A percentile compares a stretch with the other conserved stretches of the same genome.
Conservation (phyloP, 1,140 invertebrate species). For the Zaprionus camerounensis region DNA sequence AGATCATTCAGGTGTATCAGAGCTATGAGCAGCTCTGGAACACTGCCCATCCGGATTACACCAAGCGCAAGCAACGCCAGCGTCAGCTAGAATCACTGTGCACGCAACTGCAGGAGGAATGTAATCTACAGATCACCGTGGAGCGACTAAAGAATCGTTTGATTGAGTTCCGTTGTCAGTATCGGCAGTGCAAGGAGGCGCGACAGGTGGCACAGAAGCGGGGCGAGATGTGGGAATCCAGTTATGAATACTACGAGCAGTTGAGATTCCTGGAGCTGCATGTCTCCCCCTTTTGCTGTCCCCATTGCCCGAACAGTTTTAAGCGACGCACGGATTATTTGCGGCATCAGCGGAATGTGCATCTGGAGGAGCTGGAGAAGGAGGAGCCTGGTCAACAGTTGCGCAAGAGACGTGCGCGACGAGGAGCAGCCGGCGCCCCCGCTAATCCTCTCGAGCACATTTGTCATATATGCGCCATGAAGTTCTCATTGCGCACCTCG, state of each 20-base stretch:
- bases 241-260: conserved; percentile 65
- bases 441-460: conserved; percentile 55
- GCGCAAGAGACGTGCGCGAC: conserved; percentile 17
- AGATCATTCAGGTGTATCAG: conserved; percentile 72
- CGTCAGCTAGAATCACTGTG: conserved; percentile 64
- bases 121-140: conserved; percentile 66
- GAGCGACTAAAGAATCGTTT: conserved; percentile 69
- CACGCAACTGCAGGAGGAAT: conserved; percentile 65
- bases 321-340: conserved; percentile 62
- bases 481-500: conserved; percentile 69
- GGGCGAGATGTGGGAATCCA: conserved; percentile 45
- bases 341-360: conserved; percentile 63
- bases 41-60: conserved; percentile 71
- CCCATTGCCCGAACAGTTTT: conserved; percentile 47
- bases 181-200: conserved; percentile 67
- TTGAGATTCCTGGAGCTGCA: conserved; percentile 70
- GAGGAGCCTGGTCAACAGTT: conserved; percentile 8
- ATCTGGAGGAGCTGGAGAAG: conserved; percentile 41
- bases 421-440: not conserved
- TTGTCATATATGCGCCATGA: conserved; percentile 76
- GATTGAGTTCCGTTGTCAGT: conserved; percentile 71
- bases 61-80: conserved; percentile 61
- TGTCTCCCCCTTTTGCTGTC: conserved; percentile 68
- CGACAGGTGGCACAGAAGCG: conserved; percentile 40
- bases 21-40: conserved; percentile 71